phyloP scores from a whole-genome alignment of 92 coral and sea anemone genomes.

The Paramuricea clavata region DNA sequence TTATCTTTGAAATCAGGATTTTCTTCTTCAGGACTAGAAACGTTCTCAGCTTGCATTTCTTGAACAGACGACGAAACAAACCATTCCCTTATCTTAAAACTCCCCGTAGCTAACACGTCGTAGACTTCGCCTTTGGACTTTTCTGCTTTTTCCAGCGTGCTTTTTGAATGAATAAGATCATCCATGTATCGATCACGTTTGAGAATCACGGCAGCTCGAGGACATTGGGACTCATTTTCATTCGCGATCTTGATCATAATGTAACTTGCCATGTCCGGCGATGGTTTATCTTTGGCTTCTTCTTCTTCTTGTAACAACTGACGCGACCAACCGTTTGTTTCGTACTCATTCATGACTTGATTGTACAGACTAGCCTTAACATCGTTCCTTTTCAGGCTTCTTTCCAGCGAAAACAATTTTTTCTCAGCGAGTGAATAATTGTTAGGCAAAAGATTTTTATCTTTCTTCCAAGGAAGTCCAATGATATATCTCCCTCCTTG shows the following conservation, averaged over 20 bases:
- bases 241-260: constrained; percentile 58
- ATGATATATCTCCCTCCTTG: constrained; percentile 21
- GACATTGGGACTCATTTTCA: constrained; percentile 5
- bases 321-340: constrained; percentile 43
- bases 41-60: too few relatives aligned
- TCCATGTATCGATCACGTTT: constrained; percentile 43
- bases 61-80: neutral
- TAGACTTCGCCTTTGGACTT: neutral
- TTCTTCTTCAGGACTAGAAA: too few relatives aligned
- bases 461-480: constrained; percentile 21
- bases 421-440: neutral
- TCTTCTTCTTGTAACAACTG: constrained; percentile 7
- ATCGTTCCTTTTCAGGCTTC: too few relatives aligned
- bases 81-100: neutral
- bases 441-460: neutral
- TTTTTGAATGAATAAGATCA: constrained; percentile 43
- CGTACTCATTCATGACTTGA: constrained; percentile 24
- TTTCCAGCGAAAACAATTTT: neutral
- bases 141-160: constrained; percentile 7
- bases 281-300: neutral
- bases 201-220: neutral
- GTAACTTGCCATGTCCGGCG: constrained; percentile 39
- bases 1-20: too few relatives aligned
- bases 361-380: constrained; percentile 50
- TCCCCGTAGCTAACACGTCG: neutral